Base-by-base conservation (phyloP, 2,888 invertebrate species). In the Pogonocherus hispidulus region DNA sequence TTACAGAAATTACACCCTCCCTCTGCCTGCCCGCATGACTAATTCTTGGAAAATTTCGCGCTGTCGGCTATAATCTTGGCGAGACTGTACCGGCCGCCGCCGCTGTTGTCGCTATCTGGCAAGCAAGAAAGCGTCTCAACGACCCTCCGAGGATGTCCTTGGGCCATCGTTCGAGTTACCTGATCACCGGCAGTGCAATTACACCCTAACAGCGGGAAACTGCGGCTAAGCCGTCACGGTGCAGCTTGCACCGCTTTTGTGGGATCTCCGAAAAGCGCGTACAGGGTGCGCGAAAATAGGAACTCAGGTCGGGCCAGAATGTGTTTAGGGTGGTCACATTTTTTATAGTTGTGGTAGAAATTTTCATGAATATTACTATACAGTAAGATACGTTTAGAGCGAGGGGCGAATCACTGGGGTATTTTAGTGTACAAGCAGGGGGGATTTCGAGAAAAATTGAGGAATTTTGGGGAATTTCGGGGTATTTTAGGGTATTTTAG, bases 21-120 rank as follows among this genome's bases (percentile, higher is more conserved):
- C 55, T 32, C 32, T 19, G 20, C 19, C 67, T 67, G 73, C 67
- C 65, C 69, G 70, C 67, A 70, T 74, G 74, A 71, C 71, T 72
- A 77, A 78, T 77, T 77, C 78, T 74, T 72, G 76, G 78, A 74
- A 76, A 74, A 78, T 74, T 76, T 77, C 76, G 80, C 76, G 73
- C 72, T 66, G 66, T 71, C 72, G 68, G 69, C 72, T 46, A 59
- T 51, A 72, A 71, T 76, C 73, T 75, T 78, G 73, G 65, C 69
- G 72, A 60, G 71, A 73, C 78, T 73, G 77, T 76, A 76, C 75
- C 47, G 35, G 47, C 57, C 63, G 69, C 66, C 41, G 41, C 41
- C 41, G 41, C 41, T 14, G 16, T 11, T 11, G 11, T 32, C 32
- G n/a, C n/a, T n/a, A 32, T 11, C 9, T 27, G 27, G 4, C 27